Base-by-base conservation (phyloP, 2,113 vertebrate species). In the Ibidorhyncha struthersii region DNA sequence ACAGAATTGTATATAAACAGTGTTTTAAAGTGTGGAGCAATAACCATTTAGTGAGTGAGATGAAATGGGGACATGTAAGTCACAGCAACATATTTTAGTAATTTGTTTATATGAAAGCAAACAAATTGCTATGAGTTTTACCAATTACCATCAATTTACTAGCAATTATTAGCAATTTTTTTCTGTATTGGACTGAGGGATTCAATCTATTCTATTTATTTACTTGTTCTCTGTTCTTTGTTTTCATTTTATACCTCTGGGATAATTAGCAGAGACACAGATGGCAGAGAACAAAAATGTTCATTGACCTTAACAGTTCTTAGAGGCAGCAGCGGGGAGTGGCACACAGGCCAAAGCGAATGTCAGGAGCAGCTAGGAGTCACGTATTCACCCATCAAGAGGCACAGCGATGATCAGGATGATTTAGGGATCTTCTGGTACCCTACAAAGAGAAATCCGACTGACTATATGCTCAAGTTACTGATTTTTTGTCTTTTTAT, bases 11-110 rank as follows among this genome's bases (percentile, higher is more conserved):
- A 50, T 90, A 71, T 45, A 89, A 97, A 97, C 94, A 96, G 38
- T 89, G 36, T 65, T 96, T 89, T 78, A 78, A 89, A 95, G 50
- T 89, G 82, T 92, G 80, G 90, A 88, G 71, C 59, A 53, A 79
- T 62, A 90, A 89, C 79, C 41, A 41, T 49, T 38, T 34, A 59
- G 84, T 34, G 65, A 71, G 73, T 69, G 87, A 94, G 87, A 96
- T 85, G 32, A 91, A 96, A 91, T 56, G 62, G 71, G 81, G 90
- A 96, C 92, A 53, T n/a, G 20, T 21, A 92, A 96, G 90, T 93
- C 93, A 95, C 74, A 88, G 92, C n/a, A 97, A 94, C 88, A 94
- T 94, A 93, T 95, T 97, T 97, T 62, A 83, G 50, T 83, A 89
- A 88, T 93, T 95, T 95, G 62, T 93, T 96, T 90, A 56, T 85